Conservation (phyloP, 2,797 vertebrate species). For the Synaphobranchus kaupii region DNA sequence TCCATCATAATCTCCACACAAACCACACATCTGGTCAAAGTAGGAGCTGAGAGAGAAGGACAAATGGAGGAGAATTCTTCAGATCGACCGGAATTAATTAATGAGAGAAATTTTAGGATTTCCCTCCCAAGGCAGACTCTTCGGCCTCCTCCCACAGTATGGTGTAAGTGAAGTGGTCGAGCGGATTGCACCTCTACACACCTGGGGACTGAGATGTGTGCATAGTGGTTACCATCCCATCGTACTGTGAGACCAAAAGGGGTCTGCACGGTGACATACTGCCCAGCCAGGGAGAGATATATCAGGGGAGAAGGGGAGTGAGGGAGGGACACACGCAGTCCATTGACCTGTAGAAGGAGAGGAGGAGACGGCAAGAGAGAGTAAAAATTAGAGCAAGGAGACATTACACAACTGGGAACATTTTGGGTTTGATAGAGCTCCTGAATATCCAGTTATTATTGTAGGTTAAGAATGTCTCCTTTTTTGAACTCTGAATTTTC, state of each 20-base stretch:
- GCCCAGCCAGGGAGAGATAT: conserved; percentile 68
- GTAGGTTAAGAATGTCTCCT: background rate
- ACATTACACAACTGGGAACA: background rate
- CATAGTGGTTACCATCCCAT: conserved; percentile 80
- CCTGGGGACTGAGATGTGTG: conserved; percentile 75
- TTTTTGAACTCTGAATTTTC: background rate
- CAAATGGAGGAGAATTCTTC: background rate
- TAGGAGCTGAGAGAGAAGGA: conserved; percentile 61
- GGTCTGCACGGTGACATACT: conserved; percentile 74
- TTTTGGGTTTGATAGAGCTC: background rate
- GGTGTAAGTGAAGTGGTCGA: background rate
- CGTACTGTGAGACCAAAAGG: conserved; percentile 73
- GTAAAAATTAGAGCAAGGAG: background rate
- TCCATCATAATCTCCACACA: conserved; percentile 79
- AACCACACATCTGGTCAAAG: conserved; percentile 74
- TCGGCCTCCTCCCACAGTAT: background rate
- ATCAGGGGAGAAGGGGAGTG: conserved; percentile 66
- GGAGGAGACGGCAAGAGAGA: background rate
- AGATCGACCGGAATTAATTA: conserved; percentile 30
- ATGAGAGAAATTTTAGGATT: background rate
- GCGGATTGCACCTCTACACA: conserved; percentile 44
- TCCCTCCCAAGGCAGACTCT: background rate
- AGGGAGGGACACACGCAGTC: conserved; percentile 67
- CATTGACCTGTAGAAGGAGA: conserved; percentile 66
- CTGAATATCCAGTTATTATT: background rate